These are phyloP conservation scores for Bombus confusus DNA, from an alignment of 1,140 invertebrate species.

Conservation along the genomic window DNA sequence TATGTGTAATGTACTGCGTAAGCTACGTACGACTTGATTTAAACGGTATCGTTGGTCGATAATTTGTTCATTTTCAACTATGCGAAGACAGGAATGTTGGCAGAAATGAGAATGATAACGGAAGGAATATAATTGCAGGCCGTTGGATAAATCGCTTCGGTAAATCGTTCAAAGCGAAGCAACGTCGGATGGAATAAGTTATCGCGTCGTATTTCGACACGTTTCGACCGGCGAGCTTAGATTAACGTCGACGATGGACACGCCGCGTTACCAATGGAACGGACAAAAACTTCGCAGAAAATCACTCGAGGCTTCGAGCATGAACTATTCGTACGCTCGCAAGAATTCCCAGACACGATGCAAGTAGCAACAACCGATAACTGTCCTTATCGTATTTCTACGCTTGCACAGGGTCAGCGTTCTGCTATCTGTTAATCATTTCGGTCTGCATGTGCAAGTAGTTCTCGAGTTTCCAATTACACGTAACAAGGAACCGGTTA, in stretches of 20 bases:
- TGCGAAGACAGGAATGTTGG: no score
- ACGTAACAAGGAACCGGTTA: constrained; percentile 52
- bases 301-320: background rate
- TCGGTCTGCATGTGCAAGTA: constrained; percentile 44
- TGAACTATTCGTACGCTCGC: background rate
- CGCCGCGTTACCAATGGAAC: background rate
- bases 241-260: background rate
- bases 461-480: constrained; percentile 56
- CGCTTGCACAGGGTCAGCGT: constrained; percentile 39
- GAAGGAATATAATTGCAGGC: background rate
- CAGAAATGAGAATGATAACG: background rate
- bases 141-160: constrained; percentile 9
- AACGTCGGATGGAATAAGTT: background rate
- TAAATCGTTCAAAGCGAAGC: constrained; percentile 7
- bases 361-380: constrained; percentile 38
- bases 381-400: constrained; percentile 40
- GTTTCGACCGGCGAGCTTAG: background rate
- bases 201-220: constrained; percentile 7
- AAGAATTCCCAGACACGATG: background rate
- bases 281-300: background rate
- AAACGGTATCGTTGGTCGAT: background rate
- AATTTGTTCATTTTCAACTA: background rate
- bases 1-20: background rate
- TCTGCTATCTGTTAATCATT: constrained; percentile 53
- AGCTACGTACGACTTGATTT: background rate